Conservation (phyloP, 2,113 vertebrate species). For the Clarias macrocephalus region DNA sequence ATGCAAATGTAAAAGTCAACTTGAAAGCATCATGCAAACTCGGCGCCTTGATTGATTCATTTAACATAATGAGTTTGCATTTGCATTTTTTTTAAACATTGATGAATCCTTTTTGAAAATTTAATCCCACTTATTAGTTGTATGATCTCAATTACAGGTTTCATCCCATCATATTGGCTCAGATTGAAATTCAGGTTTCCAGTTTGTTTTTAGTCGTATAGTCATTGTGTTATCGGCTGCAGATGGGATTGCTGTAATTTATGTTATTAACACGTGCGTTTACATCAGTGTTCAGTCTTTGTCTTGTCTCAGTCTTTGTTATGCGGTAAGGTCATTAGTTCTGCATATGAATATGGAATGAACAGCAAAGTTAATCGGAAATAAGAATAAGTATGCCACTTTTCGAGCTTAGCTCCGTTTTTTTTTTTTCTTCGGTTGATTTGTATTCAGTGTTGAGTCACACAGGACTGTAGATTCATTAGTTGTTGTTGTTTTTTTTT, state of each 20-base stretch:
- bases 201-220: background rate
- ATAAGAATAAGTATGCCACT: slow-evolving; percentile 20
- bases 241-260: background rate
- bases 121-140: background rate
- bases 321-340: slow-evolving; percentile 15
- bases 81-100: background rate
- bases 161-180: background rate
- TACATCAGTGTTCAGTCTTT: background rate
- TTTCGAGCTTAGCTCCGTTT: slow-evolving; percentile 20
- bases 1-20: slow-evolving; percentile 33
- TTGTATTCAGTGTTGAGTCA: slow-evolving; percentile 32
- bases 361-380: slow-evolving; percentile 23
- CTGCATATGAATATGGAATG: slow-evolving; percentile 32
- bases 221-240: background rate
- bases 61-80: slow-evolving; percentile 15
- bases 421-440: background rate
- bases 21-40: slow-evolving; percentile 19
- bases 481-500: too few relatives aligned
- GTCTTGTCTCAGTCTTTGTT: background rate
- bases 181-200: background rate
- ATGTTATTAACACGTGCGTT: background rate
- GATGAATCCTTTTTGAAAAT: background rate
- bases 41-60: background rate
- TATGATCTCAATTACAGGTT: slow-evolving; percentile 11
- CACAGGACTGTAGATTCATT: slow-evolving; percentile 6